Base-by-base conservation (phyloP, 1,140 invertebrate genomes). In the Oryctes rhinoceros region DNA sequence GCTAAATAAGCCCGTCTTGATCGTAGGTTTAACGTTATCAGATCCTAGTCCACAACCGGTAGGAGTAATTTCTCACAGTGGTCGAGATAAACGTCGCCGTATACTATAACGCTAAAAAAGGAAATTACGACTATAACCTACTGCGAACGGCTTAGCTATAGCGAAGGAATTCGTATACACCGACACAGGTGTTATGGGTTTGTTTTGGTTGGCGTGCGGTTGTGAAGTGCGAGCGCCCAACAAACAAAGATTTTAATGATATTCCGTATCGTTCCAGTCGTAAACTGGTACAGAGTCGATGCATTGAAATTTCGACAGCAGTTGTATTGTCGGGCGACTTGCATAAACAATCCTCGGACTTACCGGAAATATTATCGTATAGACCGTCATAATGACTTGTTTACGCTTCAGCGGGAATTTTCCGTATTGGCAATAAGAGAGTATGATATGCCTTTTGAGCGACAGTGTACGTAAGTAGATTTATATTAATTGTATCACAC, bases 271-370 rank as follows among this genome's bases (percentile, higher is more conserved):
- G 75, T 76, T 48, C 75, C 75, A 48, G 47, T 76, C 75, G 75
- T 76, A 49, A 76, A 76, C 75, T 76, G 75, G 75, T 76, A 76
- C 75, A 47, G 47, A 76, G 37, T 47, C 75, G 44, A 76, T 49
- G 47, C 35, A 76, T 47, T n/a, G 37, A 76, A 76, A 47, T 76
- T 76, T 49, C 37, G 35, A 18, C 47, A 20, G 75, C 15, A 76
- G 75, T 49, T 76, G 47, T 76, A 37, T n/a, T 76, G 37, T 47
- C 75, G 75, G 75, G 10, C 18, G 35, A 18, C 35, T 48, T 76
- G 75, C 47, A 76, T 37, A 71, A 71, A 71, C 65, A 71, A 71
- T 71, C 24, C 18, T 18, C 15, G 6, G 13, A 71, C 11, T 24
- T 37, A 13, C 30, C 65, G 20, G 7, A 18, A 15, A 47, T 2